Conservation (phyloP, 1,140 invertebrate species). For the Brachionus rubens region DNA sequence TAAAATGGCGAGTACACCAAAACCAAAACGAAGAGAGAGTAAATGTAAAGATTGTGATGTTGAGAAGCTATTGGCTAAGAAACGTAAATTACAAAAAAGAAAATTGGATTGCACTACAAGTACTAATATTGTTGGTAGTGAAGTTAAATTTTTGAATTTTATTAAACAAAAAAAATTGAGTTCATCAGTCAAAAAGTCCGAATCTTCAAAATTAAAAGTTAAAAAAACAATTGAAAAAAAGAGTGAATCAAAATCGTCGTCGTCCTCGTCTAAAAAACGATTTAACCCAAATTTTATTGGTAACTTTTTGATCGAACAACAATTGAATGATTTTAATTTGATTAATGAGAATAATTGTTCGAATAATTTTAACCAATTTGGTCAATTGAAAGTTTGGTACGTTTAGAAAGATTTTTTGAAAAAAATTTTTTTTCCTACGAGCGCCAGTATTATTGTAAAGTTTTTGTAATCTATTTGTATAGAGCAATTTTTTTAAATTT, state of each 20-base stretch:
- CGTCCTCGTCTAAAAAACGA: neutral
- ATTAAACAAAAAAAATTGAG: neutral
- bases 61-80: neutral
- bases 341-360: conserved; percentile 3
- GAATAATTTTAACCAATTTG: conserved; percentile 21
- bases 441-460: too few relatives aligned
- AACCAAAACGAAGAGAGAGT: neutral
- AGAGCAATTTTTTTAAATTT: too few relatives aligned
- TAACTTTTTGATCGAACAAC: conserved; percentile 5
- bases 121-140: neutral
- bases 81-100: neutral
- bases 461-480: too few relatives aligned
- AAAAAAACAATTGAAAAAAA: conserved; percentile 33
- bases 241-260: neutral
- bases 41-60: neutral
- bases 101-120: neutral
- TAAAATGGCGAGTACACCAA: conserved; percentile 10
- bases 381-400: conserved; percentile 32
- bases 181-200: neutral
- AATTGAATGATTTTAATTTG: conserved; percentile 23
- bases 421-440: neutral
- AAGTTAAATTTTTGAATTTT: conserved; percentile 18
- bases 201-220: neutral
- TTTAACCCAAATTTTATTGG: neutral
- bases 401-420: neutral